These are phyloP conservation scores for Anthrax anthrax DNA, from an alignment of 2,888 invertebrate genomes.

Conservation along the genomic window DNA sequence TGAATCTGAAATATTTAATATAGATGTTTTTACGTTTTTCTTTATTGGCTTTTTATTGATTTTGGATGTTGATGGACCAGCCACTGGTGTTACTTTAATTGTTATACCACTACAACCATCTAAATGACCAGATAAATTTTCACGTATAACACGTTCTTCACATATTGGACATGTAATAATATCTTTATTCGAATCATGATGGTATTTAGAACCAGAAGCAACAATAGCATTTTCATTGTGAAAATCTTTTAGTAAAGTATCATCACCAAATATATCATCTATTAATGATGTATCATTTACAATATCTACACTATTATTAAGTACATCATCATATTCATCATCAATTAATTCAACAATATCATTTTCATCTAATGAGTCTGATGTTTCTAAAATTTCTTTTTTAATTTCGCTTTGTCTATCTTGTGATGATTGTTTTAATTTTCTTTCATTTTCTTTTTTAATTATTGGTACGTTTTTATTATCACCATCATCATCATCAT, in stretches of 20 bases:
- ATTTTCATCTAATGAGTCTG: slow-evolving; percentile 14
- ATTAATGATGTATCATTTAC: slow-evolving; percentile 26
- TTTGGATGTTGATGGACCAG: slow-evolving; percentile 4
- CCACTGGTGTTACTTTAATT: slow-evolving; percentile 16
- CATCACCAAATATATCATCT: slow-evolving; percentile 28
- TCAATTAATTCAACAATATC: slow-evolving; percentile 29
- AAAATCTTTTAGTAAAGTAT: slow-evolving; percentile 26
- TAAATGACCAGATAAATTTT: slow-evolving; percentile 24
- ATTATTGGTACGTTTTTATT: neutral
- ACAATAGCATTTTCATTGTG: slow-evolving; percentile 24
- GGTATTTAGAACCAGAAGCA: slow-evolving; percentile 17
- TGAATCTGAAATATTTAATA: neutral
- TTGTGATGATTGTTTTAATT: slow-evolving; percentile 3
- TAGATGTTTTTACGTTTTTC: neutral
- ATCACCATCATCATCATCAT: neutral
- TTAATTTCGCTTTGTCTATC: slow-evolving; percentile 25
- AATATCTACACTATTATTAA: slow-evolving; percentile 17
- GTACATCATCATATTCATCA: slow-evolving; percentile 19
- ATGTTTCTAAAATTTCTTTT: slow-evolving; percentile 25
- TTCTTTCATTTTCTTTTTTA: neutral
- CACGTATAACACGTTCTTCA: slow-evolving; percentile 25
- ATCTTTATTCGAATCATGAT: slow-evolving; percentile 21
- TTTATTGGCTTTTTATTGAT: neutral
- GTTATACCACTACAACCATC: slow-evolving; percentile 29
- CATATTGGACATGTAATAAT: slow-evolving; percentile 31